These are phyloP conservation scores for Tinea pellionella DNA, from an alignment of 2,888 invertebrate genomes.

Conservation along the genomic window DNA sequence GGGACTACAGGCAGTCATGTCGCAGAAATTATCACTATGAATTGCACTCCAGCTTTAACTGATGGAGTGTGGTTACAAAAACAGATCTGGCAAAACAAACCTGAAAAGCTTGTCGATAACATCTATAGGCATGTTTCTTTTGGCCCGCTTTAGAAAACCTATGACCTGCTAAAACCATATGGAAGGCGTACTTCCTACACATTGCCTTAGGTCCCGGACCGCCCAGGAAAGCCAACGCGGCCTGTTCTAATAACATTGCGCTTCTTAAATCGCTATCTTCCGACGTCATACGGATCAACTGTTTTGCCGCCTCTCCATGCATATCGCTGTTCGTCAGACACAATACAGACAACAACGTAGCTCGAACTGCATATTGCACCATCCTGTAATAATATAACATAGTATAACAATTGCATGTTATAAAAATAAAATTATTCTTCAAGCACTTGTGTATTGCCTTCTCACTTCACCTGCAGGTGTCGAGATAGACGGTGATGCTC, in stretches of 20 bases:
- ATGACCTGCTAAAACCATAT: constrained; percentile 96
- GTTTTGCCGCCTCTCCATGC: constrained; percentile 94
- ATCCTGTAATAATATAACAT: constrained; percentile 63
- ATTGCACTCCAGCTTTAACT: too few relatives aligned
- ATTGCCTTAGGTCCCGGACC: constrained; percentile 73
- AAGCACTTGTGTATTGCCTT: too few relatives aligned
- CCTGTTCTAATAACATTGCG: constrained; percentile 93
- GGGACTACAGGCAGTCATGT: too few relatives aligned
- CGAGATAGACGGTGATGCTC: constrained; percentile 90
- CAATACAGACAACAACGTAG: constrained; percentile 89
- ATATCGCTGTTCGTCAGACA: constrained; percentile 83
- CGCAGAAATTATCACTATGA: too few relatives aligned
- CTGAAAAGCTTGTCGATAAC: constrained; percentile 93
- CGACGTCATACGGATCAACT: constrained; percentile 94
- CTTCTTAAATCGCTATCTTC: constrained; percentile 97
- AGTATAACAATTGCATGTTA: too few relatives aligned
- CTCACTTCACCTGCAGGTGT: constrained; percentile 81
- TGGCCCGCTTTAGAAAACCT: constrained; percentile 94
- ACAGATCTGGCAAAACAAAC: constrained; percentile 38
- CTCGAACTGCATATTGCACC: constrained; percentile 92
- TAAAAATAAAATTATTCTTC: constrained; percentile 16
- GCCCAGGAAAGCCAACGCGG: constrained; percentile 89
- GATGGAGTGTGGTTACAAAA: not conserved
- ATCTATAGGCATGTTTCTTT: constrained; percentile 89
- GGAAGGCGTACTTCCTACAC: constrained; percentile 95